These are phyloP conservation scores for Pollimyrus isidori DNA, from an alignment of 2,113 vertebrate species.

Conservation along the genomic window DNA sequence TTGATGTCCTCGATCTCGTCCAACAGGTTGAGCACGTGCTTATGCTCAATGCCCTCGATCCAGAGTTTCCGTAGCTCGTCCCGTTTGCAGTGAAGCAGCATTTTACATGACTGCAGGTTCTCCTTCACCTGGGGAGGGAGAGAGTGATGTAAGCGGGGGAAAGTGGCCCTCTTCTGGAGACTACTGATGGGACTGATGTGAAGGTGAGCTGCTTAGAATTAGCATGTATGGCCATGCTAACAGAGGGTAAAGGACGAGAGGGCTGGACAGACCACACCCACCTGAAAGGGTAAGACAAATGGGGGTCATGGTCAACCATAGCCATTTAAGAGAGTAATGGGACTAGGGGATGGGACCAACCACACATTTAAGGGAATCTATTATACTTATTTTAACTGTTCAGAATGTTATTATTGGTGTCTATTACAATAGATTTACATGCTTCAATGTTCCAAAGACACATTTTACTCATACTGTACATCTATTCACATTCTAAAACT, in stretches of 20 bases:
- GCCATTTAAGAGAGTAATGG: background rate
- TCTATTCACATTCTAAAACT: background rate
- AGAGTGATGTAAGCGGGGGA: background rate
- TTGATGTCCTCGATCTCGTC: constrained; percentile 98
- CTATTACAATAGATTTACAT: background rate
- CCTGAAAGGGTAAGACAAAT: background rate
- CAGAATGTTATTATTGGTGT: background rate
- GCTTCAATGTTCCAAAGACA: background rate
- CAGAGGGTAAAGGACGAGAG: background rate
- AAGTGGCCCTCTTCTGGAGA: background rate
- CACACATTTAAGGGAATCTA: background rate
- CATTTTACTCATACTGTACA: background rate
- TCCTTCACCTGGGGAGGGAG: constrained; percentile 78
- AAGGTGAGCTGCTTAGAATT: background rate
- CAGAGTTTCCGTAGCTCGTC: constrained; percentile 94
- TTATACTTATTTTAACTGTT: background rate
- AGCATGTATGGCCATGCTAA: background rate
- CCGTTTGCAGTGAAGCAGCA: constrained; percentile 94
- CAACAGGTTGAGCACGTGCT: constrained; percentile 89
- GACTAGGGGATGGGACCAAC: background rate
- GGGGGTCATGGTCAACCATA: background rate
- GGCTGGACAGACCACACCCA: background rate
- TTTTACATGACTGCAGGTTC: constrained; percentile 94
- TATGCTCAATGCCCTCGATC: constrained; percentile 98
- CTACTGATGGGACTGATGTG: background rate